These are phyloP conservation scores for Daphoenositta chrysoptera DNA, from an alignment of 2,113 vertebrate genomes.

Conservation along the genomic window DNA sequence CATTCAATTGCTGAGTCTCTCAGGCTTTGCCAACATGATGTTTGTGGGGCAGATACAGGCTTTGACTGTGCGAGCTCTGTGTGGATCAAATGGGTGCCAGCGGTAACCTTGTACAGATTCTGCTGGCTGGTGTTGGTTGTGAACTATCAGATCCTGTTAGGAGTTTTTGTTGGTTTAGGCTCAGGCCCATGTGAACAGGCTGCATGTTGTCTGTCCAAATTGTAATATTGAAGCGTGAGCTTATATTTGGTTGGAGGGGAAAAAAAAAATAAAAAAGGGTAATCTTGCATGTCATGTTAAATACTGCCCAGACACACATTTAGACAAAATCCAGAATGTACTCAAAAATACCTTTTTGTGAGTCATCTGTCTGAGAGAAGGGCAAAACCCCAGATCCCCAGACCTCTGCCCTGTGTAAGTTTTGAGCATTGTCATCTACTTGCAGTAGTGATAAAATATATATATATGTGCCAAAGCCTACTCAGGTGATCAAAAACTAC, in stretches of 20 bases:
- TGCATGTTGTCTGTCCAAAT: neutral
- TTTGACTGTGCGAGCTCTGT: neutral
- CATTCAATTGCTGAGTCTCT: neutral
- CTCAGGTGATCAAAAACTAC: neutral
- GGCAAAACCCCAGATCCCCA: neutral
- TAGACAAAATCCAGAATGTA: neutral
- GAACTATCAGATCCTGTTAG: neutral
- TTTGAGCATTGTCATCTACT: neutral
- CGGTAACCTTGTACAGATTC: neutral
- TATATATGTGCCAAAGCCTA: neutral
- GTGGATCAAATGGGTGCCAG: neutral
- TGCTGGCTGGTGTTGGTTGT: neutral
- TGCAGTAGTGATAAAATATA: neutral
- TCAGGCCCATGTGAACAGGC: neutral
- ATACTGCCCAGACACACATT: neutral
- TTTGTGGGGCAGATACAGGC: neutral
- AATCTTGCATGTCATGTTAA: neutral
- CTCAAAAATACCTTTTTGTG: neutral
- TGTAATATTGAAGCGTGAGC: neutral
- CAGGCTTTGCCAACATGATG: neutral
- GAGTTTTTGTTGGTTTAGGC: neutral
- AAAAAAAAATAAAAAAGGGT: fast-evolving
- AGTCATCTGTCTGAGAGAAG: neutral
- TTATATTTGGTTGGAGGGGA: neutral
- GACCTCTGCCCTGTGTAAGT: neutral